A percentile compares a stretch with the other conserved stretches of the same genome.
phyloP scores from a whole-genome alignment of 64 coral and sea anemone genomes.

The Actinia equina region DNA sequence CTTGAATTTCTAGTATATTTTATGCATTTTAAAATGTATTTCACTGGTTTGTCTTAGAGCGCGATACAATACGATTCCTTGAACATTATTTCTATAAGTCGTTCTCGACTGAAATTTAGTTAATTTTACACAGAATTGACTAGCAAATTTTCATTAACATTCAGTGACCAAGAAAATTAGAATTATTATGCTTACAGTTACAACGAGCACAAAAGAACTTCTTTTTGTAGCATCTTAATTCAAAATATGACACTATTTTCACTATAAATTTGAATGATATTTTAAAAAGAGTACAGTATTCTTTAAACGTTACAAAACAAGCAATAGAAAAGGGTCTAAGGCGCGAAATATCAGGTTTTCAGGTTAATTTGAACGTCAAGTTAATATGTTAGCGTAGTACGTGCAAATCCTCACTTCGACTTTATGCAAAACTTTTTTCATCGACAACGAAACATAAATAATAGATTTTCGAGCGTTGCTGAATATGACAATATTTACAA shows the following conservation, averaged over 20 bases:
- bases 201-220: too few relatives aligned
- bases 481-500: constrained; percentile 1
- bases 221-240: neutral
- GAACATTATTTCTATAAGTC: too few relatives aligned
- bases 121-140: too few relatives aligned
- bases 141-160: too few relatives aligned
- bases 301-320: neutral
- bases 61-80: too few relatives aligned
- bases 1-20: neutral
- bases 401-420: neutral
- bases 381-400: neutral
- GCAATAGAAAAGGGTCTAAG: neutral
- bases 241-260: neutral
- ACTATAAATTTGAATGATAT: neutral
- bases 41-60: neutral
- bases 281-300: neutral
- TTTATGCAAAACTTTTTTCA: constrained; percentile 24
- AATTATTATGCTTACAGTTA: too few relatives aligned
- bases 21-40: neutral
- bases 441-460: neutral
- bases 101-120: too few relatives aligned
- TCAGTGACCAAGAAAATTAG: too few relatives aligned
- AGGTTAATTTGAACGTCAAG: neutral
- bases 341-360: neutral
- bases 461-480: neutral